Base-by-base conservation (phyloP, 2,888 invertebrate species). In the Cancer borealis region DNA sequence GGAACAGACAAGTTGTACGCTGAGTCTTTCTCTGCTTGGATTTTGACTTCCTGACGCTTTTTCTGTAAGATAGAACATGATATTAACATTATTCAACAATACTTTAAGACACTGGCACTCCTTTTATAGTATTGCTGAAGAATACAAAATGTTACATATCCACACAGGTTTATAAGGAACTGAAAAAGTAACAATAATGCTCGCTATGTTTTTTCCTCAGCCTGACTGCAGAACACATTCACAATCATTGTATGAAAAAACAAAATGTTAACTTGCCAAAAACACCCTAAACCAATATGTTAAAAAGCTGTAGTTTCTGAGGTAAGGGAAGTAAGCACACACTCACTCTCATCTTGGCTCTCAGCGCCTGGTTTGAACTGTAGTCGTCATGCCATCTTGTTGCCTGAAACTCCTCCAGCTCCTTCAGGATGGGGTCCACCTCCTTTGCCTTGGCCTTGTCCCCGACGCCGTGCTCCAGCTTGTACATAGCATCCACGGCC, bases 401-500 rank as follows among this genome's bases (percentile, higher is more conserved):
- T 14, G 93, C 93, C 98, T 97, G 46, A 30, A 95, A 90, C 45
- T 98, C 98, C 96, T 98, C 98, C 4, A 99, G 97, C 96, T 97
- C 97, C 14, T 98, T 98, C 0, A 99, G 97, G 17, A 97, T 96
- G 0, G 98, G 98, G 96, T 98, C 98, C 0, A 98, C 97, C 95
- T 97, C 97, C 96, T 98, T 98, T 0, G 98, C 98, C 26, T 97
- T 97, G 96, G 97, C 97, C 95, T 97, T 97, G 96, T 99, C 99
- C 92, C 98, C 98, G 0, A 98, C 97, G 92, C 98, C 98, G 96
- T 99, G 99, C 96, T 99, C 99, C 96, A 99, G 97, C 96, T 98
- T 99, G 96, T 98, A 99, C 99, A 99, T 99, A 8, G 99, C 98
- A 97, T 99, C 99, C 96, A 98, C 98, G 96, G 98, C 99, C 95